Base-by-base conservation (phyloP, 2,113 vertebrate genomes). In the Anarhynchus alexandrinus region DNA sequence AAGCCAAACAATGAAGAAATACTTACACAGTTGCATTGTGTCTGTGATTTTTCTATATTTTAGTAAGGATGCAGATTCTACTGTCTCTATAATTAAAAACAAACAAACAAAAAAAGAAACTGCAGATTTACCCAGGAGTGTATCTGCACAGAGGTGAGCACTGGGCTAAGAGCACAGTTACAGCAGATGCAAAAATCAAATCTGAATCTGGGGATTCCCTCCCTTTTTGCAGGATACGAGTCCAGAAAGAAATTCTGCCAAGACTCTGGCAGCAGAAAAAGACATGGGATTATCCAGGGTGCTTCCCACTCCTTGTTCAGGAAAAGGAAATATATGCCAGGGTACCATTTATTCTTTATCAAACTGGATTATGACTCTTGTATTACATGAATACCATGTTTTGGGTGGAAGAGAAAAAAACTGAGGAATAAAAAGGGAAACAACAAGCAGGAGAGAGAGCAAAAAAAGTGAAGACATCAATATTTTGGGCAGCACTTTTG, bases 21-120 rank as follows among this genome's bases (percentile, higher is more conserved):
- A 97, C 82, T 97, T 97, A 97, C 86, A 97, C 5, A 36, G 92
- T 55, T 96, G 90, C 83, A 97, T 9, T 93, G 79, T 96, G 87
- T 93, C 84, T 96, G 69, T 94, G 82, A 87, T 92, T 97, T 96
- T 96, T 96, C 93, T 97, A 11, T 81, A 89, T 94, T 96, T 95
- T 97, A 97, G 61, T 86, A 94, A 94, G 66, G 89, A 96, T 83
- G 83, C 34, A 86, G 93, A 94, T 95, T 91, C 90, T 97, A 97
- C 74, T 91, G 40, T 94, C 86, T 96, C 61, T 88, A 66, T 89
- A 96, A 97, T 90, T 87, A 96, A 98, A 97, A 97, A n/a, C 79
- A 90, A 98, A 95, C 54, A 94, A 94, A 95, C 8, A n/a, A n/a
- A n/a, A n/a, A n/a, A n/a, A n/a, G 90, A 95, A 94, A 69, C 83